Conservation (phyloP, 1,140 invertebrate genomes). For the Microvelia longipes region DNA sequence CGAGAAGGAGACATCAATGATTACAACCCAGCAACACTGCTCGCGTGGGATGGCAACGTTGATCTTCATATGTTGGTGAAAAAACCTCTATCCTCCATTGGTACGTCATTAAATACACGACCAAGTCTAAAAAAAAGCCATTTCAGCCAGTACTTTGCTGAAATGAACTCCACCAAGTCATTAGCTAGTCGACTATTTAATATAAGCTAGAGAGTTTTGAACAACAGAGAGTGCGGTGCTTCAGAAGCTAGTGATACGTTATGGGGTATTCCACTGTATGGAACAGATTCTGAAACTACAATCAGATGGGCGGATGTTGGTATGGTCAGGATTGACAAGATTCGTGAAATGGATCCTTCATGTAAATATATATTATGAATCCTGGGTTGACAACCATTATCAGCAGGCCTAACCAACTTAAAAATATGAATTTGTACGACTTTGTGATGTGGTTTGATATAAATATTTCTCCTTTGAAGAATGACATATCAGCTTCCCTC, state of each 20-base stretch:
- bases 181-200: conserved; percentile 17
- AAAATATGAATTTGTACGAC: neutral
- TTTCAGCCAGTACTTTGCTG: conserved; percentile 13
- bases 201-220: conserved; percentile 17
- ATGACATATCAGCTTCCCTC: neutral
- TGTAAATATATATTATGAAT: conserved; percentile 21
- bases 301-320: conserved; percentile 23
- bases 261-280: conserved; percentile 16
- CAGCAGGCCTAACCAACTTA: conserved; percentile 18
- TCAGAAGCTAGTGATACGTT: conserved; percentile 20
- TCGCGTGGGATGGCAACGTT: conserved; percentile 21
- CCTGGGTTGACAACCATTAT: conserved; percentile 22
- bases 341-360: conserved; percentile 19
- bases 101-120: conserved; percentile 21
- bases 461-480: neutral
- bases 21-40: conserved; percentile 18
- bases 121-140: conserved; percentile 19
- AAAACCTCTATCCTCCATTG: conserved; percentile 14
- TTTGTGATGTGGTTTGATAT: neutral
- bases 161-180: conserved; percentile 18
- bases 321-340: conserved; percentile 15
- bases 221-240: conserved; percentile 20
- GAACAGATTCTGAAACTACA: conserved; percentile 20
- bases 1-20: conserved; percentile 19
- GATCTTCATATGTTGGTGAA: conserved; percentile 18